A percentile compares a stretch with the other conserved stretches of the same genome.
phyloP scores from a whole-genome alignment of 1,140 invertebrate genomes.

The Sycophila sp. region DNA sequence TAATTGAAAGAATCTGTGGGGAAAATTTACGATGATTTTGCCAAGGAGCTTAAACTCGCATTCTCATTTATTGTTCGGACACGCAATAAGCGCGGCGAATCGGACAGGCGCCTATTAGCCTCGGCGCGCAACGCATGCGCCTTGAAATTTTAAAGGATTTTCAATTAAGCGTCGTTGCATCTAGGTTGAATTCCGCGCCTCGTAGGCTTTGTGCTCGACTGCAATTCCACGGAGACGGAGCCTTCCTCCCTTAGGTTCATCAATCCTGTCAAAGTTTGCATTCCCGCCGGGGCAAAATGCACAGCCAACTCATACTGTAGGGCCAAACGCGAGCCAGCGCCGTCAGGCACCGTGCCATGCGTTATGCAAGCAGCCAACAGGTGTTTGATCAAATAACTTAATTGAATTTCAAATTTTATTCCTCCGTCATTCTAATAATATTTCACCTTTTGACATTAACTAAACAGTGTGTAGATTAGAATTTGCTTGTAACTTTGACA shows the following conservation, averaged over 20 bases:
- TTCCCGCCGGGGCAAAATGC: neutral
- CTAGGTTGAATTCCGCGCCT: neutral
- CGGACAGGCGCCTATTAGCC: too few relatives aligned
- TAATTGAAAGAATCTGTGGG: too few relatives aligned
- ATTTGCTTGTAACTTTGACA: too few relatives aligned
- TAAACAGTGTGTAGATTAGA: neutral
- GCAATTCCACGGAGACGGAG: neutral
- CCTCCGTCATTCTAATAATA: too few relatives aligned
- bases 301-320: neutral
- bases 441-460: neutral
- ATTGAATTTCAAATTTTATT: constrained; percentile 26
- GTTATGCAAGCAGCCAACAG: constrained; percentile 1
- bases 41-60: too few relatives aligned
- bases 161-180: neutral
- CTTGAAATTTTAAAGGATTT: neutral
- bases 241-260: neutral
- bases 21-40: too few relatives aligned
- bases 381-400: constrained; percentile 1
- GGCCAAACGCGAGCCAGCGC: too few relatives aligned
- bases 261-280: constrained; percentile 10
- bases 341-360: neutral
- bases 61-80: too few relatives aligned
- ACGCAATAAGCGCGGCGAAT: too few relatives aligned
- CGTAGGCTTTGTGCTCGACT: neutral
- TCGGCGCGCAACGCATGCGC: neutral